These are phyloP conservation scores for Emydura subglobosa DNA, from an alignment of 2,113 vertebrate species.

Conservation along the genomic window DNA sequence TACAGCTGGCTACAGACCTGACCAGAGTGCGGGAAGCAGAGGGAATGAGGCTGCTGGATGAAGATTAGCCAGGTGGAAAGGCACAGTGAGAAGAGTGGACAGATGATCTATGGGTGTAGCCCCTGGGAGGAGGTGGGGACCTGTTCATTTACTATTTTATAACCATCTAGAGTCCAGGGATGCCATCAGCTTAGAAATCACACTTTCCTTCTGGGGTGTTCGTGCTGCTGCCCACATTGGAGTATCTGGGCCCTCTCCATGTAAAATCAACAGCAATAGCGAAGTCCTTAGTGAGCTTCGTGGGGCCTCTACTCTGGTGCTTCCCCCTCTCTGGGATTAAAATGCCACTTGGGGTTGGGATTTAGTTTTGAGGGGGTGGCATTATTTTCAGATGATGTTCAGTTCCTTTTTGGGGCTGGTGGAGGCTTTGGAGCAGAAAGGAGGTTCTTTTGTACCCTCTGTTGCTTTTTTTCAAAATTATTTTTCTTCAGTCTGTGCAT, in stretches of 20 bases:
- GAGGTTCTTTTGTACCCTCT: not conserved
- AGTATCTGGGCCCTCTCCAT: not conserved
- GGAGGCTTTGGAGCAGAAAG: not conserved
- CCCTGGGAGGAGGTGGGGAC: not conserved
- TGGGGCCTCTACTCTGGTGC: not conserved
- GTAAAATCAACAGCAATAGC: not conserved
- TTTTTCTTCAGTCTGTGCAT: not conserved
- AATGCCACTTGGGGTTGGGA: not conserved
- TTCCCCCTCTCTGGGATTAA: not conserved
- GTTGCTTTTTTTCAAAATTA: not conserved
- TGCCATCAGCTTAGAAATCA: not conserved
- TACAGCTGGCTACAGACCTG: not conserved
- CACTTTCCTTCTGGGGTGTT: accelerated
- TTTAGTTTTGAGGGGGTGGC: not conserved
- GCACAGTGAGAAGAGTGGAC: not conserved
- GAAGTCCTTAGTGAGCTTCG: not conserved
- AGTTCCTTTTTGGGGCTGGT: not conserved
- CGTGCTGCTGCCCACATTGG: accelerated
- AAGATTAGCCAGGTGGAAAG: not conserved
- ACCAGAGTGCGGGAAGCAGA: accelerated
- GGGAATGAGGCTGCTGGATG: not conserved
- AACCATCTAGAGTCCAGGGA: accelerated
- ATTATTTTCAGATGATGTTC: not conserved
- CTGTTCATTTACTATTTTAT: accelerated
- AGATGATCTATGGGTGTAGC: accelerated